Evolutionary conservation across 1,140 invertebrate species (phyloP).

Genomic region (Phortica variegata): DNA sequence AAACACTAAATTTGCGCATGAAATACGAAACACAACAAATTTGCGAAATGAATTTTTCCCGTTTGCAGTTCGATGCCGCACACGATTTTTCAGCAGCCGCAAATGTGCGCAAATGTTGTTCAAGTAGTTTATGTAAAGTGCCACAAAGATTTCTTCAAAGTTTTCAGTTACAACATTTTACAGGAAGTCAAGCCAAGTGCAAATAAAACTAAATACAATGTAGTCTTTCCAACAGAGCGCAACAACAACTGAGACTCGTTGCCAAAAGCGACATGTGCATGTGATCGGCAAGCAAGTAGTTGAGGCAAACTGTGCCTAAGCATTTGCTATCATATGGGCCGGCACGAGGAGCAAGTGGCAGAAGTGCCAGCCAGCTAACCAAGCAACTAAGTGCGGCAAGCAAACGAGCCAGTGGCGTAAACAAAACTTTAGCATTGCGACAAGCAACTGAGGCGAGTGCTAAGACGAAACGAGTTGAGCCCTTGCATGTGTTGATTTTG

Average conservation of each 20-base stretch:
- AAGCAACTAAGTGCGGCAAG: too few species aligned
- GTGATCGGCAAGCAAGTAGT: too few species aligned
- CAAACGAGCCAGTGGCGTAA: constrained; percentile 25
- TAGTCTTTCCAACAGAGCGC: too few species aligned
- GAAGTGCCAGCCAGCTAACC: too few species aligned
- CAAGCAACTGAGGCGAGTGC: constrained; percentile 4
- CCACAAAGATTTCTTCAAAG: constrained; percentile 9
- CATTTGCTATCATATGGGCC: too few species aligned
- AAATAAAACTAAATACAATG: neutral
- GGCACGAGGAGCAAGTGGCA: too few species aligned
- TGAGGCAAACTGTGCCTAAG: too few species aligned
- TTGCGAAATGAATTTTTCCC: neutral
- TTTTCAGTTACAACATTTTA: constrained; percentile 1
- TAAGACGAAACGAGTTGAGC: neutral
- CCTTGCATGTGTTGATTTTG: neutral
- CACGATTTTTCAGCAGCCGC: too few species aligned
- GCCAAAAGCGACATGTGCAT: constrained; percentile 1
- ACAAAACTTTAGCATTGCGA: constrained; percentile 24
- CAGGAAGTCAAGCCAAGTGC: constrained; percentile 3
- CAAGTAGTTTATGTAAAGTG: constrained; percentile 24
- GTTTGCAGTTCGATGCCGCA: constrained; percentile 27
- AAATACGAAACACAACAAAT: too few species aligned
- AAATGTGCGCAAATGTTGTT: constrained; percentile 13
- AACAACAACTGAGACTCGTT: too few species aligned
- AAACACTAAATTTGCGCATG: constrained; percentile 13